Base-by-base conservation (phyloP, 2,797 vertebrate genomes). In the Labroides dimidiatus region DNA sequence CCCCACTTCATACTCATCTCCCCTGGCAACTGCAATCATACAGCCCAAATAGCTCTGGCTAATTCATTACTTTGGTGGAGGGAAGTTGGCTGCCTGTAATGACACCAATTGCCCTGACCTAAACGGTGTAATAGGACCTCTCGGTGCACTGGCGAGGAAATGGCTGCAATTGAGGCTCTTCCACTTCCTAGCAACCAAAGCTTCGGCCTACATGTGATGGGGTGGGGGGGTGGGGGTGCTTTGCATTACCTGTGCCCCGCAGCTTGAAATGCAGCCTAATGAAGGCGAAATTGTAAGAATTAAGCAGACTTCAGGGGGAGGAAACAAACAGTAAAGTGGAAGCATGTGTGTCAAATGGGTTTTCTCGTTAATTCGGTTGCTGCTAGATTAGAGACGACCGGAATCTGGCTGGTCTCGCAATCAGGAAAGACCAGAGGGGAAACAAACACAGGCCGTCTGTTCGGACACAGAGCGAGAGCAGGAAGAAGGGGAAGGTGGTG, bases 81-180 rank as follows among this genome's bases (percentile, higher is more conserved):
- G 96, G 96, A 97, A 96, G 96, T 96, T 94, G 95, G 94, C 95
- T 94, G 92, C 94, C 94, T 94, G 94, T 97, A 98, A 98, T 98
- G 95, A 96, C 95, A 95, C 94, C 96, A 96, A 96, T 96, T 96
- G 95, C 94, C 94, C 94, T 93, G 94, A 95, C 94, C 95, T 96
- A 95, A 96, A 96, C 86, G 94, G 94, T 94, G 96, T 97, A 96
- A 96, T 95, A 93, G 95, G 94, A 95, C 92, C 95, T 94, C 84
- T 94, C 93, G 91, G 94, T 92, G 93, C 81, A 81, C 92, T 85
- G 93, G 93, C 88, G 90, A 96, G 95, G 96, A 96, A 96, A 96
- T 95, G 94, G 95, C 94, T 93, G 94, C 96, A 95, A 95, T 94
- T 93, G 93, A 93, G 92, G 91, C 92, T 92, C 88, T 89, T 92